phyloP scores from a whole-genome alignment of 1,140 invertebrate species.

The Campoletis sonorensis region DNA sequence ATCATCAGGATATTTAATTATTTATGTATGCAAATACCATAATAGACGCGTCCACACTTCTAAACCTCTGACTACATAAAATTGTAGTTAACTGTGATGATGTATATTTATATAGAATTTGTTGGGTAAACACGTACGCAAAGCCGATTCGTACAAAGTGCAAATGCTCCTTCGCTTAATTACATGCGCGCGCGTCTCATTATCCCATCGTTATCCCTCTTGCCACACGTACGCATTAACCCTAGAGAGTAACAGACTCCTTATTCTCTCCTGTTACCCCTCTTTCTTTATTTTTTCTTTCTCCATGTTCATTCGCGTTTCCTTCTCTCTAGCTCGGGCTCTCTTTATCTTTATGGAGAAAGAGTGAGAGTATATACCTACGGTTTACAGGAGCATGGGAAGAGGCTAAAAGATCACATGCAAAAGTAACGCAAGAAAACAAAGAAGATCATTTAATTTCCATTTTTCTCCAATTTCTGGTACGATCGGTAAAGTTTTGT shows the following conservation, averaged over 20 bases:
- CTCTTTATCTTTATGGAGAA: not conserved
- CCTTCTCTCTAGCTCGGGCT: not conserved
- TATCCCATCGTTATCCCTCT: constrained; percentile 49
- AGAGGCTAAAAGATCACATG: not conserved
- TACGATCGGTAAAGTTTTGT: not conserved
- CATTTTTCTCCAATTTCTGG: not conserved
- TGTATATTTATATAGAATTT: not conserved
- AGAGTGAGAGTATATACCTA: not conserved
- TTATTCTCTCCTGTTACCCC: not conserved
- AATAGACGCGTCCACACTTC: too few relatives aligned
- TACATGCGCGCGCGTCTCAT: constrained; percentile 50
- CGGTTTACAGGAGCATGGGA: not conserved
- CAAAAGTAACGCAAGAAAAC: not conserved
- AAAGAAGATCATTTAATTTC: not conserved
- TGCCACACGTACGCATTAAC: constrained; percentile 50
- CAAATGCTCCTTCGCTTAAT: constrained; percentile 55
- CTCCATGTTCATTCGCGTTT: not conserved
- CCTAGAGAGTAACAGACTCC: not conserved
- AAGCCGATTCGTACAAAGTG: constrained; percentile 51
- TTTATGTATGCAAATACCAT: too few relatives aligned
- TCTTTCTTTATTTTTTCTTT: not conserved
- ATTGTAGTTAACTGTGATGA: not conserved
- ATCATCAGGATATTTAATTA: too few relatives aligned
- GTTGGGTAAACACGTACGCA: constrained; percentile 20
- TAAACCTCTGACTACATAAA: not conserved